phyloP scores from a whole-genome alignment of 2,113 vertebrate genomes.

The Ciconia stormi region DNA sequence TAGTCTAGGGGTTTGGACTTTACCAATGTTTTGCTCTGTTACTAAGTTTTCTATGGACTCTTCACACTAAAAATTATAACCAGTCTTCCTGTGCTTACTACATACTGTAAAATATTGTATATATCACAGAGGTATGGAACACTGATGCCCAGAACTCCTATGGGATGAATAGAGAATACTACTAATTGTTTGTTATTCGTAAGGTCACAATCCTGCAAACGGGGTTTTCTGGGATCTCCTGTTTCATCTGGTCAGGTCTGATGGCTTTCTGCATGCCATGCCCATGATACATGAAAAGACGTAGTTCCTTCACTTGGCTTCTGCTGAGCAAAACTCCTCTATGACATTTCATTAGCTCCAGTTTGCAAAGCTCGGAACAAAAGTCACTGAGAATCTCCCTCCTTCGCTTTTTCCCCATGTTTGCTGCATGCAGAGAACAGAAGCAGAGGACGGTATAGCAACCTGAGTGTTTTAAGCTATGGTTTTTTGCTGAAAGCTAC shows the following conservation, averaged over 20 bases:
- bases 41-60: not conserved
- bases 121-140: not conserved
- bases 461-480: not conserved
- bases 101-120: not conserved
- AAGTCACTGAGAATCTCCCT: not conserved
- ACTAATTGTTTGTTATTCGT: not conserved
- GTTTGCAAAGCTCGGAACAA: not conserved
- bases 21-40: not conserved
- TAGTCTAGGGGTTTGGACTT: not conserved
- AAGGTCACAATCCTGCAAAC: not conserved
- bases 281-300: not conserved
- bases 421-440: not conserved
- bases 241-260: not conserved
- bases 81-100: not conserved
- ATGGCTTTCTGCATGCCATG: not conserved
- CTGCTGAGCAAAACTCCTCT: not conserved
- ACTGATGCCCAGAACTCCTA: not conserved
- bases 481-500: not conserved
- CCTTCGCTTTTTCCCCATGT: accelerated
- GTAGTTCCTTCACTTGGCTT: not conserved
- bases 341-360: not conserved
- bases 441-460: not conserved
- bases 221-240: not conserved
- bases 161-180: not conserved
- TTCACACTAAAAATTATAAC: not conserved